These are phyloP conservation scores for Cnemophilus loriae DNA, from an alignment of 2,113 vertebrate genomes.

Conservation along the genomic window DNA sequence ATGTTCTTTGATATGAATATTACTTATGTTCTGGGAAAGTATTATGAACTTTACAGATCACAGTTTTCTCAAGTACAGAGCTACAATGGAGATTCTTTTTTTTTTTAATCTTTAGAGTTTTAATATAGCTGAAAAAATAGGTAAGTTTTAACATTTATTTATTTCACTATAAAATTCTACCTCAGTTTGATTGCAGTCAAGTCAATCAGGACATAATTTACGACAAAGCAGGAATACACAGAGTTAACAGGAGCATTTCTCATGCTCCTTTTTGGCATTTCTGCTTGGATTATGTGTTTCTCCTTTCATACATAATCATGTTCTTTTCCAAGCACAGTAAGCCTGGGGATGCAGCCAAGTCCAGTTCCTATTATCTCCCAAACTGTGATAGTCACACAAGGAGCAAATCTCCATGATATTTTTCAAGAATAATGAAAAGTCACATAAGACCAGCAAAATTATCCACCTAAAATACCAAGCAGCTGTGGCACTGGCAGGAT, in stretches of 20 bases:
- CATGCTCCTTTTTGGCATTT: background rate
- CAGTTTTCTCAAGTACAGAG: background rate
- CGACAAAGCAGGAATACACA: background rate
- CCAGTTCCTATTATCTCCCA: background rate
- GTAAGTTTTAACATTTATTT: background rate
- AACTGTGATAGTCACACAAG: background rate
- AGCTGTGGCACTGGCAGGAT: background rate
- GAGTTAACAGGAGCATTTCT: background rate
- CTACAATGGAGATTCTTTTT: rapidly evolving
- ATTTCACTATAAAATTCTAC: background rate
- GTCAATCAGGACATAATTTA: background rate
- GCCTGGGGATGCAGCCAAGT: background rate
- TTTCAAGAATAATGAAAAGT: conserved; percentile 14
- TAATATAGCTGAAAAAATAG: background rate
- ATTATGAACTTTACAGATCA: background rate
- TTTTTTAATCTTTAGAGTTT: background rate
- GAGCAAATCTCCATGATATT: background rate
- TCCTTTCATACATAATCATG: background rate
- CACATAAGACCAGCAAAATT: background rate
- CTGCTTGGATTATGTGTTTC: background rate
- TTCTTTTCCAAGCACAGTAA: background rate
- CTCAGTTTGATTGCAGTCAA: background rate
- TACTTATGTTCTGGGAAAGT: background rate
- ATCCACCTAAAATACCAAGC: background rate
- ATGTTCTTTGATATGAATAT: background rate